A percentile compares a stretch with the other conserved stretches of the same genome.
These are phyloP conservation scores for Onychomys torridus DNA, from an alignment of 2,797 vertebrate genomes.

Conservation along the genomic window DNA sequence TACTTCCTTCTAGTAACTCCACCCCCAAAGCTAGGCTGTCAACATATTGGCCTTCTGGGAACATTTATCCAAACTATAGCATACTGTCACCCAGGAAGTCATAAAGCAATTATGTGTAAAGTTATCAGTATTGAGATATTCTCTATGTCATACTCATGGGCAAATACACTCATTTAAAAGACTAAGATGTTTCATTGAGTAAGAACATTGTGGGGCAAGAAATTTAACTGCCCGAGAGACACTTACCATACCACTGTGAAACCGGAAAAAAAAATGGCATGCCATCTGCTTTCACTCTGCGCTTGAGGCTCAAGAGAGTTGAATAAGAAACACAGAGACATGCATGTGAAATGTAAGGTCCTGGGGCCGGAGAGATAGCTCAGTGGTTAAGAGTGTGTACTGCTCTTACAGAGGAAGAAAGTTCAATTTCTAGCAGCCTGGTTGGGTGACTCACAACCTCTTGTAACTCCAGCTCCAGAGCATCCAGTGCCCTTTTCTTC, in stretches of 20 bases:
- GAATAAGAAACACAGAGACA: background rate
- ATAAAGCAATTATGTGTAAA: background rate
- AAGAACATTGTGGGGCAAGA: background rate
- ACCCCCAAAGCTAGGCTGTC: background rate
- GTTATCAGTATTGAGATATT: background rate
- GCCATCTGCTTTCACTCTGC: background rate
- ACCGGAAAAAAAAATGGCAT: background rate
- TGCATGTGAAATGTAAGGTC: background rate
- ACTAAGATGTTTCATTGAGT: background rate
- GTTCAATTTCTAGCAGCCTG: background rate
- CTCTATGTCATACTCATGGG: background rate
- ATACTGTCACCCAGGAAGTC: background rate
- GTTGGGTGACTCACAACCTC: background rate
- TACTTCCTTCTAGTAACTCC: background rate
- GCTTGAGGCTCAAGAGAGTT: background rate
- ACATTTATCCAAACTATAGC: background rate
- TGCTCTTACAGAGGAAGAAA: background rate
- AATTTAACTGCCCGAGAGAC: background rate
- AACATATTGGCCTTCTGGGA: fast-evolving
- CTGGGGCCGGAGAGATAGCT: background rate
- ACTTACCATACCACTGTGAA: background rate
- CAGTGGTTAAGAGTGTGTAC: background rate
- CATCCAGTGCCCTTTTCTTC: background rate
- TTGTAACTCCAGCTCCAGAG: background rate
- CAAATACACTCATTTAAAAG: background rate